Base-by-base conservation (phyloP, 2,888 invertebrate species). In the Eulithis prunata region DNA sequence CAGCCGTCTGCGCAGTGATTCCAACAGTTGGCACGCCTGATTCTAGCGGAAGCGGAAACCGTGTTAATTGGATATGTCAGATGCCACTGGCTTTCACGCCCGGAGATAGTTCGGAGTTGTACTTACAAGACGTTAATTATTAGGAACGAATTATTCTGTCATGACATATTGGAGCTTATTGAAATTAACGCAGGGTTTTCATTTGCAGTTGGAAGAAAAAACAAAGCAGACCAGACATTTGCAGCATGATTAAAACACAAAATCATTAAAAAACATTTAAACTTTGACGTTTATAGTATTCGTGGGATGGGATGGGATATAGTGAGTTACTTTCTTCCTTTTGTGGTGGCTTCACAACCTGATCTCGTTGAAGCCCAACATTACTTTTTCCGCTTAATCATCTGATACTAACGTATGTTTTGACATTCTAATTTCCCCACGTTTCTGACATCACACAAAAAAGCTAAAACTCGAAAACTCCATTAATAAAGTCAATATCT, bases 21-120 rank as follows among this genome's bases (percentile, higher is more conserved):
- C 66, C 61, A 77, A 68, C 75, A 81, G 80, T 80, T 78, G 80
- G 82, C 79, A 79, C 75, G 79, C 75, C 75, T 79, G 73, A 78
- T 80, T 79, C 78, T 75, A 76, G 80, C 80, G 80, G 82, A 82
- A 83, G 82, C 88, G 92, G 92, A 93, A 86, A 84, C 85, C 78
- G 84, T 87, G 87, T 85, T 93, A 92, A 92, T 93, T 93, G 92
- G 89, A 92, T 90, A 87, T 92, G 92, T 92, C 92, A 93, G 88
- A 88, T 86, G 90, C 91, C 91, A 89, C 86, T 82, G 85, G 85
- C 82, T 89, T 89, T 90, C 88, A 85, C 88, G 82, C 88, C 85
- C 78, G 79, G 82, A 87, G 88, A 89, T 90, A 91, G 90, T 90
- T 86, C 82, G 32, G 53, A 81, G 81, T 86, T 82, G 80, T 87